phyloP scores from a whole-genome alignment of 2,113 vertebrate genomes.

The Himantopus leucocephalus region DNA sequence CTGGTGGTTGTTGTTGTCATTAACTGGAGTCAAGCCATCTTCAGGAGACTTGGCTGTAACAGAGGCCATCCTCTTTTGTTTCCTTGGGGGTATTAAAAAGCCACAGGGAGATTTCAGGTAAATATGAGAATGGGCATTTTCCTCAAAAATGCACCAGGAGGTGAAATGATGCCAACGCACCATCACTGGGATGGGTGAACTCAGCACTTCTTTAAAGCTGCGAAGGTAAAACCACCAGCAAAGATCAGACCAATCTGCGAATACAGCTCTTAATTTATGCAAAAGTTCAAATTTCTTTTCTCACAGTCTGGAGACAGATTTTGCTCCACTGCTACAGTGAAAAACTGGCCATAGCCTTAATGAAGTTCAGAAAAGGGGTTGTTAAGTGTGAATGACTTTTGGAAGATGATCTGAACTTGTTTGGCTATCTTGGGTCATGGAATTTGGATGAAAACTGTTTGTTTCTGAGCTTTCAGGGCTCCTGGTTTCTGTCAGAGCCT shows the following conservation, averaged over 20 bases:
- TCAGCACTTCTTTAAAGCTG: background rate
- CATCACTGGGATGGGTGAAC: background rate
- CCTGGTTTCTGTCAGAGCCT: background rate
- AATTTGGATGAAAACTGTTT: background rate
- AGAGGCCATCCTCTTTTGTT: background rate
- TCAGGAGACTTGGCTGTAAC: background rate
- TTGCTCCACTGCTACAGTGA: background rate
- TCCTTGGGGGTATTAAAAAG: background rate
- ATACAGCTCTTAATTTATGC: background rate
- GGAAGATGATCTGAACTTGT: background rate
- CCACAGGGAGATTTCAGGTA: background rate
- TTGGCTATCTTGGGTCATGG: background rate
- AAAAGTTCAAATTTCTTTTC: background rate
- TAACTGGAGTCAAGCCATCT: background rate
- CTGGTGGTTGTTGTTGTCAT: background rate
- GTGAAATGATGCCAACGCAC: background rate
- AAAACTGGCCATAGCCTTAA: background rate
- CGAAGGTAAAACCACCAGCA: background rate
- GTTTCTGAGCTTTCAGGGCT: background rate
- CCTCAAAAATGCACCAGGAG: background rate
- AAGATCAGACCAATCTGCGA: background rate
- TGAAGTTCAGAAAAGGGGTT: background rate
- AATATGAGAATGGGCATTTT: background rate
- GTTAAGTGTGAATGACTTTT: background rate
- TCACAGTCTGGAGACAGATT: background rate